These are phyloP conservation scores for Trichogramma evanescens DNA, from an alignment of 2,888 invertebrate species.

Conservation along the genomic window DNA sequence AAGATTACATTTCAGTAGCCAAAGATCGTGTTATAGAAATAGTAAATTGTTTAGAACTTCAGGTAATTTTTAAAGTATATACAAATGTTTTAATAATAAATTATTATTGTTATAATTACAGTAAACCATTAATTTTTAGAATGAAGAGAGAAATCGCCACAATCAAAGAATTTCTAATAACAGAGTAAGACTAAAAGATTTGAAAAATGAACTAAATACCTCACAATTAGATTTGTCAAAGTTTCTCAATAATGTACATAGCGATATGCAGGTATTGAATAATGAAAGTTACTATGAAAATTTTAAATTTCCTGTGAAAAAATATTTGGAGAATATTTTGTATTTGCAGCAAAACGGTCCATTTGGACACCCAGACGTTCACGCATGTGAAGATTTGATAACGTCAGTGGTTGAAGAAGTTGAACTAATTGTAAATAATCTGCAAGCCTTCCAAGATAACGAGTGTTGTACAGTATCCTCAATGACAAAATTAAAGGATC, in stretches of 20 bases:
- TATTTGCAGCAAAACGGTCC: conserved; percentile 25
- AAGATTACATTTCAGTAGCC: conserved; percentile 32
- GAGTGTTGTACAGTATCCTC: conserved; percentile 24
- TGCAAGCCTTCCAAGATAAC: conserved; percentile 32
- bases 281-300: not conserved
- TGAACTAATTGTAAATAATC: conserved; percentile 33
- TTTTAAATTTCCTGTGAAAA: not conserved
- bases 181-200: conserved; percentile 34
- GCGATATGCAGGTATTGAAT: conserved; percentile 25
- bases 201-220: conserved; percentile 41
- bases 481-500: conserved; percentile 14
- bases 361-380: conserved; percentile 25
- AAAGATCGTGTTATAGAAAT: conserved; percentile 32
- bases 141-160: conserved; percentile 33
- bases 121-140: conserved; percentile 26
- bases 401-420: conserved; percentile 35
- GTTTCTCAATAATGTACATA: conserved; percentile 25
- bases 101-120: not conserved
- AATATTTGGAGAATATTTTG: conserved; percentile 1
- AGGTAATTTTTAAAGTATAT: conserved; percentile 26
- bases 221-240: conserved; percentile 29
- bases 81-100: not conserved
- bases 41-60: conserved; percentile 33
- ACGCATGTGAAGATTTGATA: conserved; percentile 30
- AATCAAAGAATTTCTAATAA: conserved; percentile 32